Percentiles rank a stretch among this genome's conserved stretches.
phyloP scores from a whole-genome alignment of 2,888 invertebrate species.

The Drosophila sordidapex region DNA sequence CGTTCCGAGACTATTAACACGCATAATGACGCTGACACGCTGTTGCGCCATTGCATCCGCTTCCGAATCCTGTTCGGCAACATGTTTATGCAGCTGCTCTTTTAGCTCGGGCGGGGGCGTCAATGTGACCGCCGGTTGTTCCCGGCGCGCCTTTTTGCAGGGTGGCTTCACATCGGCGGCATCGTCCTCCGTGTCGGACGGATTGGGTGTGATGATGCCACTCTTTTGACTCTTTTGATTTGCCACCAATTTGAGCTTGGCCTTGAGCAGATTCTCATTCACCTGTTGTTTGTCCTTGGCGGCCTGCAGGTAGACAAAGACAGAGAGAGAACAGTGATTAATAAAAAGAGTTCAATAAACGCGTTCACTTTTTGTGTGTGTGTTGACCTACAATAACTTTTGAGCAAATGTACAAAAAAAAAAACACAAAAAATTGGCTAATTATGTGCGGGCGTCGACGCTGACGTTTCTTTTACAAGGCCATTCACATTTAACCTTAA shows the following conservation, averaged over 20 bases:
- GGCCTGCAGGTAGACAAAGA: slow-evolving; percentile 38
- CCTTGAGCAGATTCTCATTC: slow-evolving; percentile 77
- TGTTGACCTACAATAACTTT: slow-evolving; percentile 72
- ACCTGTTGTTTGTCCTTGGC: slow-evolving; percentile 73
- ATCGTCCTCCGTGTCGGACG: slow-evolving; percentile 93
- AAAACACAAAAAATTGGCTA: slow-evolving; percentile 41
- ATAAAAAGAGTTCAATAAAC: slow-evolving; percentile 43
- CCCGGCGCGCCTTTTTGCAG: slow-evolving; percentile 84
- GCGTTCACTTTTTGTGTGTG: slow-evolving; percentile 47
- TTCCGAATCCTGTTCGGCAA: slow-evolving; percentile 39
- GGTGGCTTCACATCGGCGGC: slow-evolving; percentile 86
- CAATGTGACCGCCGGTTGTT: slow-evolving; percentile 78
- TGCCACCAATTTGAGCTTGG: slow-evolving; percentile 74
- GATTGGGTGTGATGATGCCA: slow-evolving; percentile 90
- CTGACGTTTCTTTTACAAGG: slow-evolving; percentile 43
- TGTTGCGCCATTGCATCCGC: slow-evolving; percentile 68
- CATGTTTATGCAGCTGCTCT: slow-evolving; percentile 85
- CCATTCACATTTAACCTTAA: slow-evolving; percentile 74
- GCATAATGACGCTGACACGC: slow-evolving; percentile 93
- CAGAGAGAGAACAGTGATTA: slow-evolving; percentile 39
- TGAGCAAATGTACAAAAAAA: slow-evolving; percentile 25
- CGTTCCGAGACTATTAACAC: slow-evolving; percentile 91
- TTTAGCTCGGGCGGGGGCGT: slow-evolving; percentile 82
- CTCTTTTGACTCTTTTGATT: slow-evolving; percentile 66
- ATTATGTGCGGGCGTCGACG: slow-evolving; percentile 56